Conservation (phyloP, 2,797 vertebrate genomes). For the Cephalopachus bancanus region DNA sequence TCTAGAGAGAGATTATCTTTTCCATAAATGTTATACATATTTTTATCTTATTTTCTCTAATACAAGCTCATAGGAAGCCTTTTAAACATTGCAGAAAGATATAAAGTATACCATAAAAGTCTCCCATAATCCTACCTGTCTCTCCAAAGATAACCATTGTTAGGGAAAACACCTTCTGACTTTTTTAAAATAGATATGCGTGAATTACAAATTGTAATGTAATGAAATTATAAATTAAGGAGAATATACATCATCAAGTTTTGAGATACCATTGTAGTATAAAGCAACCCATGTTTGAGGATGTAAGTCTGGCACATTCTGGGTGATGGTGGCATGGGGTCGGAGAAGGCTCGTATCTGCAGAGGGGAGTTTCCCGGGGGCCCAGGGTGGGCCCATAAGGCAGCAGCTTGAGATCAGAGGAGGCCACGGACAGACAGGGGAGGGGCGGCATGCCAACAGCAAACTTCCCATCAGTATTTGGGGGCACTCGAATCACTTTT, state of each 20-base stretch:
- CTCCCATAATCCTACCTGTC: not conserved
- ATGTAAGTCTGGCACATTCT: not conserved
- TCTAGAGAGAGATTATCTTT: conserved; percentile 11
- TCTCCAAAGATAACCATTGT: conserved; percentile 1
- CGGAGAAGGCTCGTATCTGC: not conserved
- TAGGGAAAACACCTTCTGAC: conserved; percentile 13
- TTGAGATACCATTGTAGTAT: not conserved
- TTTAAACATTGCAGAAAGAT: conserved; percentile 11
- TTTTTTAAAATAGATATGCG: conserved; percentile 37
- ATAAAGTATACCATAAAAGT: not conserved
- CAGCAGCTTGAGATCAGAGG: not conserved
- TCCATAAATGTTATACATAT: not conserved
- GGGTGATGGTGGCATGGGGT: not conserved
- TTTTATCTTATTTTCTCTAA: conserved; percentile 43
- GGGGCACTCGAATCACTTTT: not conserved
- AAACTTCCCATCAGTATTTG: not conserved
- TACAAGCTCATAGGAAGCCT: not conserved
- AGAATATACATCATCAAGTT: not conserved
- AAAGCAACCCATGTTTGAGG: conserved; percentile 4
- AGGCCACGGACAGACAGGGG: not conserved
- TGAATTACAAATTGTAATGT: not conserved
- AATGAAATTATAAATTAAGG: not conserved
- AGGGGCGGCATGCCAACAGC: rapidly evolving
- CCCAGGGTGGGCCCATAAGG: not conserved
- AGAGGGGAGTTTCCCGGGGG: not conserved